Evolutionary conservation across 2,888 invertebrate genomes (phyloP), one percentile per base, ranked within the genome.

Genomic region (Hypsopygia costalis): DNA sequence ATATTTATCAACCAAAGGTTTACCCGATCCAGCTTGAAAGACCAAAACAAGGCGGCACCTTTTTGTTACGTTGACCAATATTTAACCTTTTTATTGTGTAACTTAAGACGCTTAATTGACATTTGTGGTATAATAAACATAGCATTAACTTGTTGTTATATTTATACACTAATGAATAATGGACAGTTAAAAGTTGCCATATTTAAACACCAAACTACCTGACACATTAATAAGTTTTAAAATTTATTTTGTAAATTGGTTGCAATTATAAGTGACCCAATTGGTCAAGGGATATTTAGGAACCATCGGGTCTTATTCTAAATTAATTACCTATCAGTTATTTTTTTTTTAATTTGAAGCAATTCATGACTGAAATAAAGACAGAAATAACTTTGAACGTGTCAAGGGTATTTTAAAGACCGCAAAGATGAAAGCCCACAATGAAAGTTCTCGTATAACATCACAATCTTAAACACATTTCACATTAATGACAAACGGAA

Each of bases 41-140:
- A 66, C 62, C 55, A 57, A 68, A 64, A 63, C 53, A 57, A 51
- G 58, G 57, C 56, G 55, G 47, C 49, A 43, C 58, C 62, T 56
- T 72, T 69, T 51, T 50, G 55, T 69, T 64, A 58, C 61, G 61
- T 55, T 57, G 58, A 59, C 47, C 51, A 56, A 59, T 54, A 59
- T 55, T 52, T 41, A 42, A 16, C 16, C 43, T 54, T 69, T 73
- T 67, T 65, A 60, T 57, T 43, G 43, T 65, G 81, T 62, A 80
- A 81, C 63, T 52, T 43, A 62, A 81, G 55, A 72, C 63, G 47
- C 45, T 43, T 50, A 60, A 71, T 69, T 61, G 66, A 73, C 73
- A 75, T 69, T 68, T 77, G 73, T 59, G 61, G 62, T 62, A 57
- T 58, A 61, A 60, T 53, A 58, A 62, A 59, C 56, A 59, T 59